Evolutionary conservation across 2,888 invertebrate species (phyloP).

Genomic region (Apamea epomidion): DNA sequence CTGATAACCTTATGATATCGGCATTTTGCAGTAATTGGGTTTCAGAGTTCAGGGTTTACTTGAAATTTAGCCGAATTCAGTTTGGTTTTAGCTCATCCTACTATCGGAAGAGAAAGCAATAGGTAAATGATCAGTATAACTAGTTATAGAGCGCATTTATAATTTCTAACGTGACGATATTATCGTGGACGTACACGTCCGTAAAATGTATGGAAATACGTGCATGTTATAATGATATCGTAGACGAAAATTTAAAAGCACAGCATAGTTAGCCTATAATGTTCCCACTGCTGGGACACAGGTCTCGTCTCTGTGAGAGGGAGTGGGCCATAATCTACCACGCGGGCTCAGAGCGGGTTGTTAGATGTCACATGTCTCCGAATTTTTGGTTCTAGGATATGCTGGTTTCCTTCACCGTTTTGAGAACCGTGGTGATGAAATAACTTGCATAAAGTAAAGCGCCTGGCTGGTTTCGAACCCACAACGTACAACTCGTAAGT

Average conservation of each 20-base stretch:
- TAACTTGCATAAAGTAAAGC: too few relatives aligned
- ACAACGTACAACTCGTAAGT: too few relatives aligned
- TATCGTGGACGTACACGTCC: neutral
- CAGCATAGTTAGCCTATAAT: neutral
- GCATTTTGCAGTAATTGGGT: constrained; percentile 31
- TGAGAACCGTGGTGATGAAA: too few relatives aligned
- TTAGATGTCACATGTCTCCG: too few relatives aligned
- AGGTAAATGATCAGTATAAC: neutral
- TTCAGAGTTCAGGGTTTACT: constrained; percentile 37
- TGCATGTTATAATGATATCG: neutral
- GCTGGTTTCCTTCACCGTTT: too few relatives aligned
- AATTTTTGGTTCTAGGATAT: too few relatives aligned
- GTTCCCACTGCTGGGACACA: too few relatives aligned
- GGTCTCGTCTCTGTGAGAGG: neutral
- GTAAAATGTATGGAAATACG: neutral
- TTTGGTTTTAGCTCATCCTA: constrained; percentile 12
- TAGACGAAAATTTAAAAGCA: too few relatives aligned
- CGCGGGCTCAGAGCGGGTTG: too few relatives aligned
- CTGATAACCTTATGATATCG: constrained; percentile 35
- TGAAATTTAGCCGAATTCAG: constrained; percentile 9
- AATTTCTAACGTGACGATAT: neutral
- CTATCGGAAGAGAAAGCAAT: neutral
- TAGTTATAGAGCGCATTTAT: neutral
- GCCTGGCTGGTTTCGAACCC: too few relatives aligned
- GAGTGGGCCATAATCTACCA: too few relatives aligned